phyloP scores from a whole-genome alignment of 2,888 invertebrate genomes.

The Phania funesta region DNA sequence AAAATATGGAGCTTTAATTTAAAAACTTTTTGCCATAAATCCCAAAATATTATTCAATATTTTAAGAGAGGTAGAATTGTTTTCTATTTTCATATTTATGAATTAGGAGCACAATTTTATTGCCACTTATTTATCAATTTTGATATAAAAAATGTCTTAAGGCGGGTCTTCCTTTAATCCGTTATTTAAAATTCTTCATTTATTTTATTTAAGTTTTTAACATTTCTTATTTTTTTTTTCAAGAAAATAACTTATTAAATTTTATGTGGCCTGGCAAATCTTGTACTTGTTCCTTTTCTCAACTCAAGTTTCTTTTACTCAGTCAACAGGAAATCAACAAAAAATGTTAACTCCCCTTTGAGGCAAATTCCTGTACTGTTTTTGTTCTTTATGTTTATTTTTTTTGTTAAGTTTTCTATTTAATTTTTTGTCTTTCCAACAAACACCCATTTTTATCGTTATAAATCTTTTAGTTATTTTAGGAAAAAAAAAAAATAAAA shows the following conservation, averaged over 20 bases:
- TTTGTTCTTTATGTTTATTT: constrained; percentile 38
- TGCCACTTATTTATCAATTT: constrained; percentile 1
- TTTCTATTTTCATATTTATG: no score
- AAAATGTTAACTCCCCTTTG: constrained; percentile 55
- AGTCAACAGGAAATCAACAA: constrained; percentile 58
- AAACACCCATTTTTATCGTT: constrained; percentile 49
- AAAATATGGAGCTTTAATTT: no score
- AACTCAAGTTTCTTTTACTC: constrained; percentile 40
- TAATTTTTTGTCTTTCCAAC: constrained; percentile 12
- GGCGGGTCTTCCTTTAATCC: constrained; percentile 19
- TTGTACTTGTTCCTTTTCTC: constrained; percentile 7
- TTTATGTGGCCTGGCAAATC: constrained; percentile 43
- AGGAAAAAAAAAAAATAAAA: background rate
- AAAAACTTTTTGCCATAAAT: no score
- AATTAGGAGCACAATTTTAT: constrained; percentile 10
- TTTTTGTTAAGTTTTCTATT: constrained; percentile 9
- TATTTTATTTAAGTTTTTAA: constrained; percentile 7
- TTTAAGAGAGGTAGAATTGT: no score
- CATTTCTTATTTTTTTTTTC: constrained; percentile 3
- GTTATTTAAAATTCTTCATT: background rate
- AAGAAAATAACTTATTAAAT: constrained; percentile 45
- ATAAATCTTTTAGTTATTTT: constrained; percentile 53
- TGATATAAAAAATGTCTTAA: constrained; percentile 23
- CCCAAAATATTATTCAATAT: no score
- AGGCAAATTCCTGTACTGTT: constrained; percentile 30